Percentiles rank a stretch among this genome's conserved stretches.
Conservation (phyloP, 92 coral and sea anemone species). For the Pocillopora grandis region DNA sequence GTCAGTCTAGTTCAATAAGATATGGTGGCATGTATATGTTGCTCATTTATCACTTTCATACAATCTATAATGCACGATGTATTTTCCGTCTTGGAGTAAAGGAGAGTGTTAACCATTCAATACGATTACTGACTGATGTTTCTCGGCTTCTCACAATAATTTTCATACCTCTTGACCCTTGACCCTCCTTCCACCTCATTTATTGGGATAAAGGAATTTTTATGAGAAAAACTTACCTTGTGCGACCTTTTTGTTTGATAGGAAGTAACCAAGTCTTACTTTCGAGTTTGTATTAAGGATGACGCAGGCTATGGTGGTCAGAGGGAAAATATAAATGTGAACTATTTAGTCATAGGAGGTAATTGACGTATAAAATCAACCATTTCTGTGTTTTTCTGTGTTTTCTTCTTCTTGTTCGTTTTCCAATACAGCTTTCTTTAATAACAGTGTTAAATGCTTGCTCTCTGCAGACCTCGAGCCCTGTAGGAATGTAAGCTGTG, state of each 20-base stretch:
- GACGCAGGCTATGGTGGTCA: conserved; percentile 15
- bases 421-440: not conserved
- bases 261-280: conserved; percentile 7
- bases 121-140: too few relatives aligned
- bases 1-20: too few relatives aligned
- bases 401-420: not conserved
- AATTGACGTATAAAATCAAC: not conserved
- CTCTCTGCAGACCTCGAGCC: conserved; percentile 38
- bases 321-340: not conserved
- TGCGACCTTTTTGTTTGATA: not conserved
- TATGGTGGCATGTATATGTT: too few relatives aligned
- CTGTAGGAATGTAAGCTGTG: conserved; percentile 26
- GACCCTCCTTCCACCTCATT: not conserved
- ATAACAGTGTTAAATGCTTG: not conserved
- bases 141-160: too few relatives aligned
- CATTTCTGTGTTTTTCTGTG: not conserved
- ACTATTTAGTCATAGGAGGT: conserved; percentile 25
- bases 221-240: not conserved
- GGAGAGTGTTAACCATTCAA: too few relatives aligned
- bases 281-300: conserved; percentile 24
- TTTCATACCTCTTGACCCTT: too few relatives aligned
- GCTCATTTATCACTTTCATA: too few relatives aligned
- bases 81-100: too few relatives aligned
- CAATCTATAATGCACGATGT: too few relatives aligned
- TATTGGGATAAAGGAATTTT: not conserved